Base-by-base conservation (phyloP, 2,113 vertebrate genomes). In the Argyrosomus japonicus region DNA sequence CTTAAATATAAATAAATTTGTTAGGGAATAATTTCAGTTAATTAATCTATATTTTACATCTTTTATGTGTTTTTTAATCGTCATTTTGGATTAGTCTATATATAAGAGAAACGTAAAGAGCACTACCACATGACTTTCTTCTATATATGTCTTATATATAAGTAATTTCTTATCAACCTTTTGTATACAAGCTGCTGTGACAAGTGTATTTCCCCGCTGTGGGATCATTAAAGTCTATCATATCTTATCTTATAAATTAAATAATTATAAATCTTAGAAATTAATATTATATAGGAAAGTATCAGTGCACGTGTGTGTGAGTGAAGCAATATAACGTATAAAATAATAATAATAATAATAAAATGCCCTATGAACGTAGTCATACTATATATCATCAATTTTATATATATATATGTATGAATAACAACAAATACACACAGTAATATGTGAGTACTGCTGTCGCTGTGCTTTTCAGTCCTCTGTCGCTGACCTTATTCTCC, bases 401-500 rank as follows among this genome's bases (percentile, higher is more conserved):
- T 9, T 5, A 54, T n/a, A 23, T 70, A 15, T 2, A 54, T 25
- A 18, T n/a, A n/a, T n/a, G 23, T 17, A 15, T 29, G 1, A n/a
- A 47, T 47, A 60, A 45, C 4, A 45, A 36, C 23, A 68, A 4
- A 40, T 48, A 12, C 15, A 60, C 25, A 18, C 8, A 54, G n/a
- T 10, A 5, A 47, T 36, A 14, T 43, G 10, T 36, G 17, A 40
- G 36, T 40, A 40, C 36, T 40, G 36, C 36, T 40, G 36, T 8
- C 36, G 21, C 15, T 43, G 50, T 58, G 11, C 18, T 19, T 4
- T 67, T 83, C 54, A 60, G 32, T 50, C 21, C 45, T 51, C 29
- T 50, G 32, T 17, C 18, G 18, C 27, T 90, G 88, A 90, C 86
- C 79, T 91, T 89, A 60, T 87, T 91, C 68, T 84, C 51, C 36